phyloP scores from a whole-genome alignment of 2,888 invertebrate genomes.

The Himalopsyche japonica region DNA sequence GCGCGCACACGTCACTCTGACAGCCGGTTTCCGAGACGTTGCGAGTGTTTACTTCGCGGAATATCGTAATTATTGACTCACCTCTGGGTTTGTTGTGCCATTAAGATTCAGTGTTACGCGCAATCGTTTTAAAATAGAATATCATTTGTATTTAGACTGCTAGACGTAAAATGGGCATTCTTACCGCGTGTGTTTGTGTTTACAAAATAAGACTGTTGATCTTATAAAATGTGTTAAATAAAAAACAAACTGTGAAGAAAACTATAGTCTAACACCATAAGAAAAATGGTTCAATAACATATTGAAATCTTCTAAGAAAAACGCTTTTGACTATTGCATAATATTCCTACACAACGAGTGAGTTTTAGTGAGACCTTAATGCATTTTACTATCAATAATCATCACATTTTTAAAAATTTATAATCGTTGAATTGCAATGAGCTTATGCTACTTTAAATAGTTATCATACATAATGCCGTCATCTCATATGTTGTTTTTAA shows the following conservation, averaged over 20 bases:
- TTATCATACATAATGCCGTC: too few relatives aligned
- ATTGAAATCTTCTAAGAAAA: background rate
- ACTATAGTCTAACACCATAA: background rate
- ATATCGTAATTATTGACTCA: conserved; percentile 24
- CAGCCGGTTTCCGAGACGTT: conserved; percentile 19
- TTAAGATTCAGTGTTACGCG: conserved; percentile 17
- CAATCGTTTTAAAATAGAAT: conserved; percentile 11
- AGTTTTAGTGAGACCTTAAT: too few relatives aligned
- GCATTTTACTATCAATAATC: too few relatives aligned
- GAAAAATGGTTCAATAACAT: background rate
- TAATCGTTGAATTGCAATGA: too few relatives aligned
- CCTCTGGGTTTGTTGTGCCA: conserved; percentile 1
- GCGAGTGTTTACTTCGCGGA: conserved; percentile 18
- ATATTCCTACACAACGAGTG: too few relatives aligned
- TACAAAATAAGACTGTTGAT: background rate
- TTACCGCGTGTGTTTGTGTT: background rate
- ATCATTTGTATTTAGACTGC: background rate
- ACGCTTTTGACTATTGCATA: too few relatives aligned
- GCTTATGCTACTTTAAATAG: too few relatives aligned
- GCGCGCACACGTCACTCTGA: conserved; percentile 23
- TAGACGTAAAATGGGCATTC: background rate
- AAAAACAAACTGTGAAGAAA: background rate
- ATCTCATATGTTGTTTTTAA: too few relatives aligned
- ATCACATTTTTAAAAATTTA: too few relatives aligned
- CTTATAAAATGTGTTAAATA: background rate